Conservation (phyloP, 1,140 invertebrate genomes). For the Drosophila aff. region DNA sequence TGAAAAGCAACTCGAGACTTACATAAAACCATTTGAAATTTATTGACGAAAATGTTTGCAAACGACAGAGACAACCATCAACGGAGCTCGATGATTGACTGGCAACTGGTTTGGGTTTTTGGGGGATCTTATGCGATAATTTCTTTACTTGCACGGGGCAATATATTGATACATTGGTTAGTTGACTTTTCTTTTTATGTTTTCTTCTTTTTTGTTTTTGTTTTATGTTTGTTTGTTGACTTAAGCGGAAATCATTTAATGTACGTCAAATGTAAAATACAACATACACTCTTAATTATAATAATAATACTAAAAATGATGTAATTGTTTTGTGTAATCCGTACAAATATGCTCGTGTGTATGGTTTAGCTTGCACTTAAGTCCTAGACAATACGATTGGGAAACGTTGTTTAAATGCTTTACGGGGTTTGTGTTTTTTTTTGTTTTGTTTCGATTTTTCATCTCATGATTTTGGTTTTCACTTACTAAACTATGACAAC, state of each 20-base stretch:
- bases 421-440: constrained; percentile 12
- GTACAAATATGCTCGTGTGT: constrained; percentile 39
- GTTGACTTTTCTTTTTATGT: constrained; percentile 12
- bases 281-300: constrained; percentile 67
- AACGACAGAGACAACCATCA: constrained; percentile 50
- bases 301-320: constrained; percentile 58
- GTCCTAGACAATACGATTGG: constrained; percentile 61
- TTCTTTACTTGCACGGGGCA: constrained; percentile 46
- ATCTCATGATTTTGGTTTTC: constrained; percentile 34
- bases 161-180: constrained; percentile 51
- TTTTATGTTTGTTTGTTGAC: constrained; percentile 10
- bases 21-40: constrained; percentile 53
- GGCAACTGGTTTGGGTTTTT: constrained; percentile 31
- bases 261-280: constrained; percentile 70
- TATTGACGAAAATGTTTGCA: constrained; percentile 51
- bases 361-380: constrained; percentile 54
- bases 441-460: constrained; percentile 3
- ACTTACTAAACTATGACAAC: constrained; percentile 77
- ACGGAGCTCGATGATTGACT: constrained; percentile 48
- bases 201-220: too few relatives aligned
- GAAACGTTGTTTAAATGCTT: constrained; percentile 67
- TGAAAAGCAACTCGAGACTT: background rate
- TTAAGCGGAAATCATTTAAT: constrained; percentile 73
- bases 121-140: constrained; percentile 31
- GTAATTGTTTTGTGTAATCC: constrained; percentile 48